Base-by-base conservation (phyloP, 1,140 invertebrate species). In the Trachymyrmex cornetzi region DNA sequence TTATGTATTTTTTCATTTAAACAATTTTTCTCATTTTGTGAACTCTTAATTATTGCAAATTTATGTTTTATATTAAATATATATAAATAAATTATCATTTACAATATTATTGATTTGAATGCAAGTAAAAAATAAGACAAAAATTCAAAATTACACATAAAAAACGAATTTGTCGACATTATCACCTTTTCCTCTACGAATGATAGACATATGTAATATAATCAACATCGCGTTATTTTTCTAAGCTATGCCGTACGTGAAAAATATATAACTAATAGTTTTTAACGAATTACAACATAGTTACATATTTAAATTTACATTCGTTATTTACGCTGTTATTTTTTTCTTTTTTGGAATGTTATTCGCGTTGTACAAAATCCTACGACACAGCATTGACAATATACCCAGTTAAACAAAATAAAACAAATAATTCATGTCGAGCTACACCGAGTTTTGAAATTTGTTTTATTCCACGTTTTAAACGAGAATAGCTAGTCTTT, bases 371-470 rank as follows among this genome's bases (percentile, higher is more conserved):
- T 9, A 19, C n/a, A 24, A 75, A 53, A 61, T 22, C 27, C 19
- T 16, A 19, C 7, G 19, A n/a, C 14, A 6, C 19, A 27, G 16
- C 1, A 14, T 24, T 38, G 44, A 24, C 24, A 24, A 59, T 57
- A 38, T 44, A 53, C 22, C 27, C 14, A 44, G 27, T 55, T 44
- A 44, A 44, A 84, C 27, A 48, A 75, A 61, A 61, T 75, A 7
- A 50, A 84, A 50, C 55, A 74, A 82, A 82, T 48, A 27, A 74
- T 34, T 75, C 55, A 38, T n/a, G 24, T 63, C 7, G 55, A 22
- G 80, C n/a, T 63, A 74, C 24, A 30, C 3, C 38, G 69, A 74
- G 80, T 72, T 72, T 11, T 16, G 27, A 84, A 61, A 50, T 75
- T 84, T 19, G 55, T 75, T 75, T 24, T 27, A 3, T 3, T 9